Percentiles rank a stretch among this genome's conserved stretches.
These are phyloP conservation scores for Tribolium freemani DNA, from an alignment of 2,888 invertebrate genomes.

Conservation along the genomic window DNA sequence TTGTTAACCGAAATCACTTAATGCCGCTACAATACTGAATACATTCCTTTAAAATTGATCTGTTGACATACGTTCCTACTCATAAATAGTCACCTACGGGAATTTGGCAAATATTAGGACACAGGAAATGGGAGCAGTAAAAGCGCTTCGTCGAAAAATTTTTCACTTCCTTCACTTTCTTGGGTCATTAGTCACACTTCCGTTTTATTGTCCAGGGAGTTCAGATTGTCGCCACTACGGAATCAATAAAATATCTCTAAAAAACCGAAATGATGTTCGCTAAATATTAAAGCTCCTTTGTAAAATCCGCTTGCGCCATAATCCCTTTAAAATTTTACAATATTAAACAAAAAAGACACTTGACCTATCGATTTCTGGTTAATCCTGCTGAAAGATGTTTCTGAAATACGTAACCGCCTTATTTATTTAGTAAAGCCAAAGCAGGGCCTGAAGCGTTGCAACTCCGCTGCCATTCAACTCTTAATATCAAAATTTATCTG, in stretches of 20 bases:
- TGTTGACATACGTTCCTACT: background rate
- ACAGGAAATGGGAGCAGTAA: background rate
- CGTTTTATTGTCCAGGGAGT: conserved; percentile 23
- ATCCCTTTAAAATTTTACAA: background rate
- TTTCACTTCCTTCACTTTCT: conserved; percentile 20
- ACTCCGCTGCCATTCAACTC: conserved; percentile 1
- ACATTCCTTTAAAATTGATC: background rate
- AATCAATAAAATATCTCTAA: background rate
- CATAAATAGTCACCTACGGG: background rate
- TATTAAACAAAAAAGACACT: conserved; percentile 6
- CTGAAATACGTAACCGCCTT: background rate
- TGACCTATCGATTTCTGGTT: conserved; percentile 12
- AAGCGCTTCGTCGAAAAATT: conserved; percentile 4
- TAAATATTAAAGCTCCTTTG: background rate
- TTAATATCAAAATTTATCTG: conserved; percentile 15
- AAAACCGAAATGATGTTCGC: background rate
- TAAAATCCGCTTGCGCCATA: background rate
- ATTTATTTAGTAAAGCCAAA: conserved; percentile 21
- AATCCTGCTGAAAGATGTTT: conserved; percentile 15
- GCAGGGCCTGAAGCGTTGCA: background rate
- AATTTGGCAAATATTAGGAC: background rate
- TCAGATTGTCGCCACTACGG: background rate
- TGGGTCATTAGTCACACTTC: conserved; percentile 31
- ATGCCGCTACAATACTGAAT: background rate
- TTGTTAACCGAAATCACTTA: background rate